phyloP scores from a whole-genome alignment of 2,888 invertebrate genomes.

The Netelia virgata region DNA sequence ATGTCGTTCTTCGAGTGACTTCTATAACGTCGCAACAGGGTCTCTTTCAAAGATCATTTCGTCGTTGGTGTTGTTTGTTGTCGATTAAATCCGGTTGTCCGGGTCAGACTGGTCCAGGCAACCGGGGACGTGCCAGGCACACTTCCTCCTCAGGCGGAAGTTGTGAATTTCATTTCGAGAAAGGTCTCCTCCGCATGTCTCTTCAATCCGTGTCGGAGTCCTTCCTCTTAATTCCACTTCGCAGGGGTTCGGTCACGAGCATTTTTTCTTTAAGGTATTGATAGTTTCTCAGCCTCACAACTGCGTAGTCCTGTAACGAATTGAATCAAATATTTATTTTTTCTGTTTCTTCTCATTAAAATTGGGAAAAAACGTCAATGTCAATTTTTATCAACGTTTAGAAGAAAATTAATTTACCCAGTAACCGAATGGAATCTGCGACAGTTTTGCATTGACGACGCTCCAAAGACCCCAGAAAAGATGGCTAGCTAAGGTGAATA shows the following conservation, averaged over 20 bases:
- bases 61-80: constrained; percentile 13
- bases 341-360: neutral
- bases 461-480: constrained; percentile 98
- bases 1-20: constrained; percentile 45
- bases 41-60: constrained; percentile 38
- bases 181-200: constrained; percentile 7
- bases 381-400: neutral
- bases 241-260: constrained; percentile 70
- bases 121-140: constrained; percentile 39
- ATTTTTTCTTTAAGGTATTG: constrained; percentile 87
- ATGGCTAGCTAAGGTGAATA: constrained; percentile 95
- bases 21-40: constrained; percentile 7
- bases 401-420: constrained; percentile 89
- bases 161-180: constrained; percentile 62
- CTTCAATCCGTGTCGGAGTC: constrained; percentile 72
- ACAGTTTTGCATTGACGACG: constrained; percentile 93
- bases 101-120: constrained; percentile 39
- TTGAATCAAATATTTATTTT: neutral
- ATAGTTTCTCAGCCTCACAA: constrained; percentile 88
- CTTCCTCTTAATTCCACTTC: constrained; percentile 72
- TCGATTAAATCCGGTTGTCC: constrained; percentile 51
- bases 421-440: constrained; percentile 97
- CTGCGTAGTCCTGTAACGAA: constrained; percentile 88
- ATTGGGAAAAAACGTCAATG: neutral
- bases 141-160: constrained; percentile 39